These are phyloP conservation scores for Anhinga rufa DNA, from an alignment of 2,113 vertebrate genomes.

Conservation along the genomic window DNA sequence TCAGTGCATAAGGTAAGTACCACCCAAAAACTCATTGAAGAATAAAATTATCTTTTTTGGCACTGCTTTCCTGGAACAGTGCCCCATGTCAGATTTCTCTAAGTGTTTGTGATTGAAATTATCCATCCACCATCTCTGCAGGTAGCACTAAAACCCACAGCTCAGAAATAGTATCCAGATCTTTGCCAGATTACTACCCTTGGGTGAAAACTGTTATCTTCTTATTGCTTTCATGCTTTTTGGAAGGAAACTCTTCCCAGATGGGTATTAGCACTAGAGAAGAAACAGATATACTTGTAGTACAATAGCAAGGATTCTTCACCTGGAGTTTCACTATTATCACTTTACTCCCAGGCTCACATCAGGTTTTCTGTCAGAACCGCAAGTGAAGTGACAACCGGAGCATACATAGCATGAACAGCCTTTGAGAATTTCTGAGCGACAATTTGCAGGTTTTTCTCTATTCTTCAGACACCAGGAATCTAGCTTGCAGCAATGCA, in stretches of 20 bases:
- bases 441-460: background rate
- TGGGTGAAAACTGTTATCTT: constrained; percentile 24
- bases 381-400: background rate
- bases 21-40: constrained; percentile 20
- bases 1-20: background rate
- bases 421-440: background rate
- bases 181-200: background rate
- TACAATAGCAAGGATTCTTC: constrained; percentile 5
- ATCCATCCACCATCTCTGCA: constrained; percentile 12
- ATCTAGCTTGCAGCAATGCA: background rate
- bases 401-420: background rate
- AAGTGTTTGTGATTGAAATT: constrained; percentile 31
- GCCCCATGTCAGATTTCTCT: background rate
- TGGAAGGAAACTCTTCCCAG: background rate
- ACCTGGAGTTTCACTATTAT: background rate
- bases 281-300: background rate
- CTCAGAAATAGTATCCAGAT: background rate
- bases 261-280: background rate
- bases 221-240: background rate
- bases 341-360: background rate
- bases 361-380: constrained; percentile 5
- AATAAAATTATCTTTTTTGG: constrained; percentile 19
- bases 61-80: background rate
- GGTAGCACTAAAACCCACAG: background rate
- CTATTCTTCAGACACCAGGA: background rate